phyloP scores from a whole-genome alignment of 2,888 invertebrate species.

The Tetragnatha montana region DNA sequence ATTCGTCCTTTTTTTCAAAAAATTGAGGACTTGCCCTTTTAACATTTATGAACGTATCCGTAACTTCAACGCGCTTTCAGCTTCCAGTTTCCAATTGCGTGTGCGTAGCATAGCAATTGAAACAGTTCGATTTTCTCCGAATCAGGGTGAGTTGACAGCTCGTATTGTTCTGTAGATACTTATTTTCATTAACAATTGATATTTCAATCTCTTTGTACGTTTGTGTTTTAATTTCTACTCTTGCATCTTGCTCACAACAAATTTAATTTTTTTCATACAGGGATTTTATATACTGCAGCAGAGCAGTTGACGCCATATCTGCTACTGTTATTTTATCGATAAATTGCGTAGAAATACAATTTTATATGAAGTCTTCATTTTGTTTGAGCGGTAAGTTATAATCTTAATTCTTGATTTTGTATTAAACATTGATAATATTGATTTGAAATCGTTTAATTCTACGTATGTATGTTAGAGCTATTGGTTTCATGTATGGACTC shows the following conservation, averaged over 20 bases:
- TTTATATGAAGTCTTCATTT: slow-evolving; percentile 96
- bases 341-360: slow-evolving; percentile 75
- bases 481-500: slow-evolving; percentile 19
- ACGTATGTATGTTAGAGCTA: slow-evolving; percentile 17
- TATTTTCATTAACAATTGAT: background rate
- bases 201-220: background rate
- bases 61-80: slow-evolving; percentile 27
- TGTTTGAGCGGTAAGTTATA: slow-evolving; percentile 87
- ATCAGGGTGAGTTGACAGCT: slow-evolving; percentile 49
- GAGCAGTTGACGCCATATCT: slow-evolving; percentile 69
- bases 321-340: slow-evolving; percentile 68
- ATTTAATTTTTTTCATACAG: slow-evolving; percentile 22
- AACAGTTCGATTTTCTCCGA: slow-evolving; percentile 66
- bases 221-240: background rate
- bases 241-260: background rate
- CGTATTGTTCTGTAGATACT: background rate
- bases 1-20: background rate
- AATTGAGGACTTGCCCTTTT: background rate
- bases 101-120: slow-evolving; percentile 47
- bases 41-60: background rate
- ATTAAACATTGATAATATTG: background rate
- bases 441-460: background rate
- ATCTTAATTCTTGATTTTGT: background rate
- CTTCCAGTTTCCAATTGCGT: slow-evolving; percentile 18
- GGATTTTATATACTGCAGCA: slow-evolving; percentile 59